Evolutionary conservation across 2,797 vertebrate species (phyloP), one percentile per base, ranked within the genome.

Genomic region (Spinibarbus caldwelli): DNA sequence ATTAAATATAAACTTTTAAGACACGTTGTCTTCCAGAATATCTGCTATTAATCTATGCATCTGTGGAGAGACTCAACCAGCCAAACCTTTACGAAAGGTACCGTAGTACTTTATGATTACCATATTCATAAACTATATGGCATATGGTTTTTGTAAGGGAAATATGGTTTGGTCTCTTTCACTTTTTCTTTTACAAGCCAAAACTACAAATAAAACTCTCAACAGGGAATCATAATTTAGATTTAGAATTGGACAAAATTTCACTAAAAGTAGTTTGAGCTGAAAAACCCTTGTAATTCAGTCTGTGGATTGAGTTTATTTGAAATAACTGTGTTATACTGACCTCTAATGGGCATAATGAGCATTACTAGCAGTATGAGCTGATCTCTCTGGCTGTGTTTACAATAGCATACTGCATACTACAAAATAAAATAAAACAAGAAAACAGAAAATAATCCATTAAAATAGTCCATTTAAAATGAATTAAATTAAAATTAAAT

Each of bases 21-120:
- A 70, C 17, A 2, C 1, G 15, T 8, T 15, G 8, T 52, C 62
- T 49, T 49, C 62, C 78, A 26, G 29, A 66, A 67, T 15, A 31
- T 31, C 78, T 52, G 34, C 21, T 34, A 29, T 34, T 17, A 66
- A 80, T 66, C 78, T 80, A 80, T 80, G 29, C 43, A 79, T 79
- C 38, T 43, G 14, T 43, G 15, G 36, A n/a, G 47, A 54, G 75
- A 41, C 52, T 38, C 21, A 43, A 29, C 76, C 38, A 7, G 36
- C 23, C 57, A 41, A 79, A 62, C 57, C 21, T 31, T 76, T 54
- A 15, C 6, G 14, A 54, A 76, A 73, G 4, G 0, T 29, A 31
- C 8, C 0, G 41, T 8, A 12, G 41, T 29, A 0, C 23, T 62
- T 62, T 14, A 70, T 7, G 29, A 43, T 10, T 26, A 19, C 3